phyloP scores from a whole-genome alignment of 2,797 vertebrate genomes.

The Sebastiscus tertius region DNA sequence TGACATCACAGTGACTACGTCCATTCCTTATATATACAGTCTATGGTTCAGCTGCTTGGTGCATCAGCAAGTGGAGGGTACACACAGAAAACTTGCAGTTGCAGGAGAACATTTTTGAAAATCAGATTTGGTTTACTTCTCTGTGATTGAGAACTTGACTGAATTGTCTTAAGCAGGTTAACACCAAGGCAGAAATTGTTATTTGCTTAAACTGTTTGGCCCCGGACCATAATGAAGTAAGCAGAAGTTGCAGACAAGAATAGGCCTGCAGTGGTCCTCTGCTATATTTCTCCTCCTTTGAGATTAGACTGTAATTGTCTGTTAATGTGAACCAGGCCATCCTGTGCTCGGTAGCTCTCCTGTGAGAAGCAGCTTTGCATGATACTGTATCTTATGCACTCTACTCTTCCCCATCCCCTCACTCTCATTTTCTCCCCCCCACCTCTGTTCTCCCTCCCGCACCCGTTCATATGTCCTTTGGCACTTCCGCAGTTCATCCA shows the following conservation, averaged over 20 bases:
- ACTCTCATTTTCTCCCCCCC: slow-evolving; percentile 2
- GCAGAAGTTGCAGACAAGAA: slow-evolving; percentile 53
- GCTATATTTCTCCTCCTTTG: slow-evolving; percentile 65
- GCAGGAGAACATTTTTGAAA: background rate
- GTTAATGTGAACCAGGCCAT: slow-evolving; percentile 80
- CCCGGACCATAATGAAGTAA: slow-evolving; percentile 33
- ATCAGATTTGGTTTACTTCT: background rate
- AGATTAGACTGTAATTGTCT: slow-evolving; percentile 76
- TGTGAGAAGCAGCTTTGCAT: slow-evolving; percentile 61
- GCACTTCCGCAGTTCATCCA: slow-evolving; percentile 42
- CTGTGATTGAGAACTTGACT: background rate
- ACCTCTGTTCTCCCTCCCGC: slow-evolving; percentile 8
- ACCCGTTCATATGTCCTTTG: slow-evolving; percentile 47
- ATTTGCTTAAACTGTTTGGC: slow-evolving; percentile 27
- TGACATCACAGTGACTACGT: too few relatives aligned
- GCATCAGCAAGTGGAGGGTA: background rate
- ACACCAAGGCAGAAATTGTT: background rate
- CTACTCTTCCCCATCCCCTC: background rate
- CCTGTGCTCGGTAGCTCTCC: slow-evolving; percentile 53
- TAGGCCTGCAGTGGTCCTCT: slow-evolving; percentile 51
- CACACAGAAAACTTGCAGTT: background rate
- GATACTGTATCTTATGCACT: slow-evolving; percentile 40
- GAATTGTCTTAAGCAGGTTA: background rate
- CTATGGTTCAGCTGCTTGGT: background rate
- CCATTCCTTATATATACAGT: too few relatives aligned